Evolutionary conservation across 2,888 invertebrate species (phyloP).

Genomic region (Drosophila diplacantha): DNA sequence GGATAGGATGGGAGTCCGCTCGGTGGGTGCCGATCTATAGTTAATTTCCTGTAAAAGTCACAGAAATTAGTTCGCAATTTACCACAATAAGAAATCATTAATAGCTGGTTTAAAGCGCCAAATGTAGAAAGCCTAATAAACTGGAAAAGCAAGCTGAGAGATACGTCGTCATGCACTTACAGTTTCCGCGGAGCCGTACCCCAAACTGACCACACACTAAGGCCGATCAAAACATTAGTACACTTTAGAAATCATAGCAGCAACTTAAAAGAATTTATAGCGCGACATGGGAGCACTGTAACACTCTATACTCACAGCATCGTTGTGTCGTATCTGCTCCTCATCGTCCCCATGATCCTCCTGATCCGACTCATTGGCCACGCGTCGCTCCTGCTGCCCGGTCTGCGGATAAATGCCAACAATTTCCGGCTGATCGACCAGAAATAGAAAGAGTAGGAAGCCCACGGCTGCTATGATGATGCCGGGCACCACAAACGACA

Average conservation of each 20-base stretch:
- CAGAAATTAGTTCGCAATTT: neutral
- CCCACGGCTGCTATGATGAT: conserved; percentile 86
- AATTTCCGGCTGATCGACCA: conserved; percentile 89
- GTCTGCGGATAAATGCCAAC: conserved; percentile 80
- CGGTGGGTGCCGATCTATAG: conserved; percentile 74
- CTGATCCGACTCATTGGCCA: conserved; percentile 73
- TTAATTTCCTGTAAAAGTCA: conserved; percentile 72
- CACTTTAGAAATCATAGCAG: conserved; percentile 6
- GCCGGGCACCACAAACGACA: conserved; percentile 95
- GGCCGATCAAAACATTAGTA: conserved; percentile 26
- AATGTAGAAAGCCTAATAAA: conserved; percentile 21
- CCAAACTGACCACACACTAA: conserved; percentile 45
- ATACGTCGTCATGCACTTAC: conserved; percentile 51
- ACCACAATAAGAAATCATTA: neutral
- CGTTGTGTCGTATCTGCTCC: conserved; percentile 46
- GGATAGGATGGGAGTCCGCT: conserved; percentile 76
- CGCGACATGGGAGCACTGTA: neutral
- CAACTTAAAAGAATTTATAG: neutral
- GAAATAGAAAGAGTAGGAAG: conserved; percentile 87
- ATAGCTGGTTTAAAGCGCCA: conserved; percentile 1
- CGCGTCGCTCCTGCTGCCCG: conserved; percentile 53
- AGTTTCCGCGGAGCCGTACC: conserved; percentile 37
- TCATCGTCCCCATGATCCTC: conserved; percentile 71
- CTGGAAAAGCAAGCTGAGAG: conserved; percentile 4
- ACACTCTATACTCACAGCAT: conserved; percentile 49